These are phyloP conservation scores for Typhlichthys subterraneus DNA, from an alignment of 2,797 vertebrate species.

Conservation along the genomic window DNA sequence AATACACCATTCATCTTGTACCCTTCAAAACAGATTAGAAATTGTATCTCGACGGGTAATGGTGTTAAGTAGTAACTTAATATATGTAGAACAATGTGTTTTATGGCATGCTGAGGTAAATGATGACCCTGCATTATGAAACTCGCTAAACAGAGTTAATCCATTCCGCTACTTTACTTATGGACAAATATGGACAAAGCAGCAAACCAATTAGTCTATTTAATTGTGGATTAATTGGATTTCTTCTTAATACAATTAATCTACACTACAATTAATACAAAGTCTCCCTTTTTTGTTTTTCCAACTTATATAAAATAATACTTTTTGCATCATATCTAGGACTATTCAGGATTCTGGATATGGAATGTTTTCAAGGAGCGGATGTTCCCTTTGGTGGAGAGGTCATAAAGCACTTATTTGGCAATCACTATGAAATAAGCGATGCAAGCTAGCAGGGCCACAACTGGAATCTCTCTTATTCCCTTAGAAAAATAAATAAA, in stretches of 20 bases:
- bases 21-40: no score
- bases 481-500: constrained; percentile 14
- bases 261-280: no score
- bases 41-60: neutral
- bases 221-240: no score
- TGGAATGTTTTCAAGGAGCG: neutral
- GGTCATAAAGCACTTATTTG: neutral
- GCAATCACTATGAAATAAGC: neutral
- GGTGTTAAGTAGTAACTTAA: neutral
- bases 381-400: constrained; percentile 1
- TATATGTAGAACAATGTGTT: constrained; percentile 2
- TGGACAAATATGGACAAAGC: neutral
- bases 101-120: constrained; percentile 1
- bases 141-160: no score
- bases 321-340: neutral
- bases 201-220: neutral
- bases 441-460: neutral
- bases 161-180: no score
- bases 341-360: neutral
- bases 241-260: no score
- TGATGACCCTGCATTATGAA: no score
- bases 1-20: neutral
- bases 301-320: no score
- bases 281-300: no score
- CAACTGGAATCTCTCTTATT: neutral